phyloP scores from a whole-genome alignment of 1,140 invertebrate genomes.

The Drosophila virilis region DNA sequence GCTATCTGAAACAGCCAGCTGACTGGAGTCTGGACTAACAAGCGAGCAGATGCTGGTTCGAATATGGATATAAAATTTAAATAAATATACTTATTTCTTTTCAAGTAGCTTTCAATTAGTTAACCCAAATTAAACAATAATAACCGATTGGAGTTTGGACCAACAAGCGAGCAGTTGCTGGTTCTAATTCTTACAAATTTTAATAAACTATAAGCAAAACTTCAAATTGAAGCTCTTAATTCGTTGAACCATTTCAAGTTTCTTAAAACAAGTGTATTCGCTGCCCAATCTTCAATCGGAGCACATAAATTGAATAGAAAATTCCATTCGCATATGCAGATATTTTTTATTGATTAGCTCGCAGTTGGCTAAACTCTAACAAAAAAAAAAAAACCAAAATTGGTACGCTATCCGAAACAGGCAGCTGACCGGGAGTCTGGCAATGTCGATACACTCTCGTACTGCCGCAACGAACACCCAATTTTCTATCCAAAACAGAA shows the following conservation, averaged over 20 bases:
- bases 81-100: too few relatives aligned
- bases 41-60: too few relatives aligned
- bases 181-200: too few relatives aligned
- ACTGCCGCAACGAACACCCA: slow-evolving; percentile 2
- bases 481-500: slow-evolving; percentile 13
- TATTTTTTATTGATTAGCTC: slow-evolving; percentile 14
- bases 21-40: slow-evolving; percentile 1
- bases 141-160: slow-evolving; percentile 1
- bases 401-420: slow-evolving; percentile 6
- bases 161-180: too few relatives aligned
- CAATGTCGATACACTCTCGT: slow-evolving; percentile 23
- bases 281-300: not conserved
- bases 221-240: not conserved
- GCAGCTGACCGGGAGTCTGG: slow-evolving; percentile 14
- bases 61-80: too few relatives aligned
- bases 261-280: not conserved
- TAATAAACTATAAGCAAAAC: not conserved
- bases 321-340: slow-evolving; percentile 7
- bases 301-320: slow-evolving; percentile 4
- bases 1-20: slow-evolving; percentile 13
- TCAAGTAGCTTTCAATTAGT: too few relatives aligned
- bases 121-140: too few relatives aligned
- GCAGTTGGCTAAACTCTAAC: slow-evolving; percentile 6
- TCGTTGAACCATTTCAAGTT: too few relatives aligned
- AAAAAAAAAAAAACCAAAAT: not conserved